phyloP scores from a whole-genome alignment of 64 coral and sea anemone species.

The Platygyra sinensis region DNA sequence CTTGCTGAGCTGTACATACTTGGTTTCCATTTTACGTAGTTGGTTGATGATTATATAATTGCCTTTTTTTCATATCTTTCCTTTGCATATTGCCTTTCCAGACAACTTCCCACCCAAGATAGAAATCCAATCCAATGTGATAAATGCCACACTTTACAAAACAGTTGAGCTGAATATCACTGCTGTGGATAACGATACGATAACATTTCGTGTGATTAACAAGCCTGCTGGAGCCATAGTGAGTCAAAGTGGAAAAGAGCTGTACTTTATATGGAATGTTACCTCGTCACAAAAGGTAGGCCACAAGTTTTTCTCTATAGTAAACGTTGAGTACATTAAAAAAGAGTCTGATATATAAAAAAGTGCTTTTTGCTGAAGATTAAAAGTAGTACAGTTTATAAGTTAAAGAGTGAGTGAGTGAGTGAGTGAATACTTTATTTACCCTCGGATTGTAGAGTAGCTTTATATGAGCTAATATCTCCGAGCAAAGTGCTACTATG shows the following conservation, averaged over 20 bases:
- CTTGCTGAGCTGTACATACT: too few relatives aligned
- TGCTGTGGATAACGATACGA: not conserved
- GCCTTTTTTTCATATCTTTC: too few relatives aligned
- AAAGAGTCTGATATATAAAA: too few relatives aligned
- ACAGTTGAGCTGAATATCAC: not conserved
- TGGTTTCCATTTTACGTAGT: not conserved
- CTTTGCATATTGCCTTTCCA: not conserved
- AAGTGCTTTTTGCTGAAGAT: too few relatives aligned
- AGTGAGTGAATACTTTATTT: too few relatives aligned
- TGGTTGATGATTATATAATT: too few relatives aligned
- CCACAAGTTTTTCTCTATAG: not conserved
- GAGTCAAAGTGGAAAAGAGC: not conserved
- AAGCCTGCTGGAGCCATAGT: not conserved
- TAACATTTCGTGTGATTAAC: conserved; percentile 19
- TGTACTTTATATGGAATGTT: not conserved
- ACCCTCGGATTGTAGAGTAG: too few relatives aligned
- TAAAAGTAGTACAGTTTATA: too few relatives aligned
- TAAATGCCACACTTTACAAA: conserved; percentile 4
- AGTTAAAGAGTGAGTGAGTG: too few relatives aligned
- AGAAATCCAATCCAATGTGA: not conserved
- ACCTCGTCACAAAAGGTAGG: conserved; percentile 22
- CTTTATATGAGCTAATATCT: too few relatives aligned
- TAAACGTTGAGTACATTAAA: too few relatives aligned
- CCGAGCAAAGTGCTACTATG: too few relatives aligned
- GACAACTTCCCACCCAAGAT: conserved; percentile 63